Base-by-base conservation (phyloP, 2,888 invertebrate genomes). In the Pemphredon lugubris region DNA sequence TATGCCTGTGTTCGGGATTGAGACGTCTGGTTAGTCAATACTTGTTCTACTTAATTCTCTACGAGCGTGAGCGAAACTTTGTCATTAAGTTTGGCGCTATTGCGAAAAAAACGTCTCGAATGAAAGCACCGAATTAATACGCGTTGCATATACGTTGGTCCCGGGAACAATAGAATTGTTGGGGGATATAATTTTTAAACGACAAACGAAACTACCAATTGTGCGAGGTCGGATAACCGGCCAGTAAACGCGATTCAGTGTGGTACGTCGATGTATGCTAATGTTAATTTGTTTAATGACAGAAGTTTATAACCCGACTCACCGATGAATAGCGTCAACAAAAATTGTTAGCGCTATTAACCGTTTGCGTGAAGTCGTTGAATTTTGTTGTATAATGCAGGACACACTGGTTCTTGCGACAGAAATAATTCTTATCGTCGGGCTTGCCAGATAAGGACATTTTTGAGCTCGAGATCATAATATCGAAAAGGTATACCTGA, bases 261-360 rank as follows among this genome's bases (percentile, higher is more conserved):
- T 18, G 11, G 47, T 39, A 47, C 60, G 11, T 60, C 40, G 14
- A 14, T 9, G 40, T 16, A 16, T 14, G 16, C 18, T 4, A 16
- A 20, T 57, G 26, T 26, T 7, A 5, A 37, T 20, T 37, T 13
- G 14, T 21, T 42, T 64, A 64, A 68, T 71, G 69, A 74, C 68
- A 70, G 74, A 70, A 51, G 63, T 71, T 72, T 55, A 53, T 59
- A 65, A 66, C 69, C 50, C 55, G 79, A 21, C 7, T 20, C n/a
- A 6, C 20, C 70, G 73, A 76, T 73, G 74, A 67, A 81, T 76
- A 68, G 63, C 59, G 64, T 78, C 77, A 75, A 78, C 77, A 73
- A 69, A 80, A 82, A 83, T 83, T 79, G 76, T 78, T 82, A 80
- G 79, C 77, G 75, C 81, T 81, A 83, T 82, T 78, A 81, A 58